Evolutionary conservation across 1,140 invertebrate species (phyloP), one percentile per base, ranked within the genome.

Genomic region (Penaeus indicus): DNA sequence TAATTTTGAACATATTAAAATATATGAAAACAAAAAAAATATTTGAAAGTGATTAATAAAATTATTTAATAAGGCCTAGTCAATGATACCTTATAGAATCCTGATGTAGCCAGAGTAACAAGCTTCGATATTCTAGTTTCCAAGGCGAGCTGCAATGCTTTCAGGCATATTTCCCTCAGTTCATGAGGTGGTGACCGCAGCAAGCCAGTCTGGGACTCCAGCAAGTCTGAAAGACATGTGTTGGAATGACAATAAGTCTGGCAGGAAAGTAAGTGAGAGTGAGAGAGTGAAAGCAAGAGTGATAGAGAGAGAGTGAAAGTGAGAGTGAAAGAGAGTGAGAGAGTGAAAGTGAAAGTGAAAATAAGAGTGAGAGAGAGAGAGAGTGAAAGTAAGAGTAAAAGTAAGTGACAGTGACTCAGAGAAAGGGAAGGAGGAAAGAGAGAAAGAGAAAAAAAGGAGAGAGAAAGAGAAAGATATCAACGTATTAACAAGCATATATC

Each of bases 81-180:
- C 47, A 19, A 0, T 67, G 42, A 25, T 79, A 89, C 84, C 88
- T 89, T 97, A 93, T 97, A 96, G 91, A 98, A 95, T 89, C 97
- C 97, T 92, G 95, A 95, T 25, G 98, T 93, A 61, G 96, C 96
- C 92, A 96, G 95, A 42, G 95, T 94, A 75, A 97, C 95, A 86
- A 98, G 95, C 93, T 97, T 97, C 91, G 95, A 96, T 90, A 95
- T 95, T 93, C 96, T 97, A 75, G 95, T 97, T 93, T 98, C 97
- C 82, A 98, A 92, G n/a, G 97, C 96, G 91, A 96, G 93, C 93
- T 97, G 96, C 91, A 98, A 94, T 16, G 96, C 95, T 89, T 95
- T 94, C 91, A 98, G 95, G 93, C 96, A 98, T 91, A 95, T 96
- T 85, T 96, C 95, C 92, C 97, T 94, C 86, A 98, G 92, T 93